Evolutionary conservation across 2,888 invertebrate species (phyloP), one percentile per base, ranked within the genome.

Genomic region (Rapana venosa): DNA sequence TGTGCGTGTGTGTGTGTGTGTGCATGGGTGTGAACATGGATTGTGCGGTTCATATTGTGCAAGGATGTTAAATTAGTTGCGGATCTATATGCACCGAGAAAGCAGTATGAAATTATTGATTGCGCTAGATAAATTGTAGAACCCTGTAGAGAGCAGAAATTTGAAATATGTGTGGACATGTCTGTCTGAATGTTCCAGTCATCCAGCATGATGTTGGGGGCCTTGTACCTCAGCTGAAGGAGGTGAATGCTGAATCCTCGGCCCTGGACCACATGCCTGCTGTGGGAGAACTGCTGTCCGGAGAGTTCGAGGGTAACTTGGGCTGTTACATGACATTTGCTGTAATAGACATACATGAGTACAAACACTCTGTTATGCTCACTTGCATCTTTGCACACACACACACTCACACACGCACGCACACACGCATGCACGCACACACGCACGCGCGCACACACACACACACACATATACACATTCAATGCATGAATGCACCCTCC

Each of bases 211-310:
- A 30, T 1, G n/a, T 30, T 0, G 88, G 26, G 13, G 81, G 81
- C 8, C n/a, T 88, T 32, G 61, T 61, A 0, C 32, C 77, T 2
- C 56, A 88, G 61, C 61, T 88, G 13, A 17, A 30, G 35, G 88
- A 47, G n/a, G 30, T 81, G 26, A 74, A 74, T n/a, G n/a, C 30
- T 30, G 30, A 20, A 11, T 58, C 56, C 36, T n/a, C 47, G 2
- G 35, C 81, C n/a, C 30, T 88, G 79, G 26, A 30, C 26, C 26
- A 32, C 22, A 2, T 58, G 32, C 89, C 89, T 20, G 17, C 30
- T 17, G 85, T 85, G n/a, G 89, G 89, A 2, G 85, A 89, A 17
- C 85, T 89, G 56, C 36, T 89, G 30, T 89, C 70, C 6, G 84
- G 89, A 58, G 35, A 36, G 15, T 89, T 85, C 85, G 85, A 74